These are phyloP conservation scores for Pheosia tremula DNA, from an alignment of 2,888 invertebrate genomes.

Conservation along the genomic window DNA sequence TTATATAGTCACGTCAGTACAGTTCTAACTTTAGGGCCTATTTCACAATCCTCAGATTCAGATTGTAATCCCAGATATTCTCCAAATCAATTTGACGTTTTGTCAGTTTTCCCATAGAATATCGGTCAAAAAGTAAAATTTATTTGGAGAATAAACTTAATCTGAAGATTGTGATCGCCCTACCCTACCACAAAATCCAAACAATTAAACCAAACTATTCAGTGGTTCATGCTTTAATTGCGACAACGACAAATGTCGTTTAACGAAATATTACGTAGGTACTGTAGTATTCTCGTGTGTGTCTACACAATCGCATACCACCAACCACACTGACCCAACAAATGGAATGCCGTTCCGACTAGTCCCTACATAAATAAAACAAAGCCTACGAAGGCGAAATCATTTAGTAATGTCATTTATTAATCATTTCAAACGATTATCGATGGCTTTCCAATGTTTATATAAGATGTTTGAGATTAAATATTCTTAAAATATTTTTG, in stretches of 20 bases:
- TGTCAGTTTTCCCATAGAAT: no score
- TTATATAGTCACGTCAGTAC: no score
- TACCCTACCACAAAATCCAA: no score
- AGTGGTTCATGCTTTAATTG: background rate
- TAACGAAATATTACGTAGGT: background rate
- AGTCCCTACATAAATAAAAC: conserved; percentile 39
- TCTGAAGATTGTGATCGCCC: no score
- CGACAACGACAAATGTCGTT: background rate
- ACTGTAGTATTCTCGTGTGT: background rate
- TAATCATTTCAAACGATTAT: conserved; percentile 14
- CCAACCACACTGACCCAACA: conserved; percentile 33
- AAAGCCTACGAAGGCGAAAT: conserved; percentile 31
- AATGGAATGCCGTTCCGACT: conserved; percentile 45
- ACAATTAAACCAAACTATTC: background rate
- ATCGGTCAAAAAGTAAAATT: no score
- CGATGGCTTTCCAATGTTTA: background rate
- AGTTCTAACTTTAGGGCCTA: no score
- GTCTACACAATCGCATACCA: conserved; percentile 19
- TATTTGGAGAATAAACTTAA: no score
- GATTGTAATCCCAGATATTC: no score
- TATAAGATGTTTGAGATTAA: background rate
- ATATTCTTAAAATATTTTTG: background rate
- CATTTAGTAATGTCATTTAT: conserved; percentile 39
- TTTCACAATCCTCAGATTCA: no score
- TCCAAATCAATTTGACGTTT: no score